These are phyloP conservation scores for Catharus minimus DNA, from an alignment of 2,113 vertebrate genomes.

Conservation along the genomic window DNA sequence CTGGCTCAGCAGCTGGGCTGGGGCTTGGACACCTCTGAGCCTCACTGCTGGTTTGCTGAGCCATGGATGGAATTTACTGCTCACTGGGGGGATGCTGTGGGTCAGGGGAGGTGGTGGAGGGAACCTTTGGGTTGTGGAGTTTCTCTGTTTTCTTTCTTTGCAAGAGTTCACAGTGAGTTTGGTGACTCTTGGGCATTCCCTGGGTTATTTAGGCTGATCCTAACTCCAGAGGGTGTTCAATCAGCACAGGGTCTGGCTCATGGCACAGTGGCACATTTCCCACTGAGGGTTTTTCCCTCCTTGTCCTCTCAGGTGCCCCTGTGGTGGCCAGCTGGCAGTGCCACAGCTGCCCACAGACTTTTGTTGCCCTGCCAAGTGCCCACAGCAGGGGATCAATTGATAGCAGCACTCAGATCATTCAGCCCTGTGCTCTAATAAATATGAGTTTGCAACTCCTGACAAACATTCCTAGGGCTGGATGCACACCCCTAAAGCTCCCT, in stretches of 20 bases:
- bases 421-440: neutral
- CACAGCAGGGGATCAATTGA: neutral
- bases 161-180: accelerated
- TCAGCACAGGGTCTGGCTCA: accelerated
- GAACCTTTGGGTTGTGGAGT: accelerated
- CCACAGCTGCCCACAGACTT: neutral
- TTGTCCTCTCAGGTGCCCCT: neutral
- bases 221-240: accelerated
- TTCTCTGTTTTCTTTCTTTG: neutral
- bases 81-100: neutral
- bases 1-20: accelerated
- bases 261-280: accelerated
- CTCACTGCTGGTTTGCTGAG: accelerated
- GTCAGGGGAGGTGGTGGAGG: accelerated
- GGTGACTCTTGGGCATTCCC: neutral
- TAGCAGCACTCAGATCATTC: neutral
- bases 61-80: accelerated
- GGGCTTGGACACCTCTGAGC: neutral
- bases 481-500: neutral
- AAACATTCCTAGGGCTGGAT: neutral
- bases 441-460: neutral
- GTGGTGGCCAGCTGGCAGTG: neutral
- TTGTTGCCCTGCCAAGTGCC: neutral
- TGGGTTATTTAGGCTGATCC: accelerated
- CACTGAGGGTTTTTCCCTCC: neutral